phyloP scores from a whole-genome alignment of 2,797 vertebrate species.

The Dendrocincla fuliginosa region DNA sequence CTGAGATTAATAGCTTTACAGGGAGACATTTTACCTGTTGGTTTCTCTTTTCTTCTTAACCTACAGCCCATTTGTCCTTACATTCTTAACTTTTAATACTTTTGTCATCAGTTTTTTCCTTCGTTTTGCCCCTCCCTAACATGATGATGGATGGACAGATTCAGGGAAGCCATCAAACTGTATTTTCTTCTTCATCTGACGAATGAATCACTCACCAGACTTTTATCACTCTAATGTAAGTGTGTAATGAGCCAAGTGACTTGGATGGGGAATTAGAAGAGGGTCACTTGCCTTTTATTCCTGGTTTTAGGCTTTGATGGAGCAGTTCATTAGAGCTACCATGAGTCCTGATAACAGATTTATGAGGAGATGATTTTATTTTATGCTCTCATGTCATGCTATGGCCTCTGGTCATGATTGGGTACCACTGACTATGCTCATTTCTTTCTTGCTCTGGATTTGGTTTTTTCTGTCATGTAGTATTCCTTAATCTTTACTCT shows the following conservation, averaged over 20 bases:
- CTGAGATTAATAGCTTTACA: not conserved
- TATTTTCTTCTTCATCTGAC: not conserved
- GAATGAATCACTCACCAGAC: not conserved
- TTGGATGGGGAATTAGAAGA: not conserved
- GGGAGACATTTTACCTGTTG: not conserved
- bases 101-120: not conserved
- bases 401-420: not conserved
- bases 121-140: not conserved
- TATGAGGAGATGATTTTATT: not conserved
- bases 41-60: not conserved
- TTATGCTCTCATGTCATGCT: not conserved
- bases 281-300: not conserved
- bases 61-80: not conserved
- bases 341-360: not conserved
- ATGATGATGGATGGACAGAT: not conserved
- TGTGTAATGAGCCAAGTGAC: constrained; percentile 35
- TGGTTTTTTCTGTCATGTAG: not conserved
- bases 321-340: not conserved
- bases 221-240: constrained; percentile 4
- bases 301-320: not conserved
- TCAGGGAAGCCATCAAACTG: not conserved
- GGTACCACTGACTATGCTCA: not conserved
- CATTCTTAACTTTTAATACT: not conserved
- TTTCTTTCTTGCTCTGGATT: not conserved
- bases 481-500: not conserved